These are phyloP conservation scores for Parazoanthus darwini DNA, from an alignment of 92 coral and sea anemone genomes.

Conservation along the genomic window DNA sequence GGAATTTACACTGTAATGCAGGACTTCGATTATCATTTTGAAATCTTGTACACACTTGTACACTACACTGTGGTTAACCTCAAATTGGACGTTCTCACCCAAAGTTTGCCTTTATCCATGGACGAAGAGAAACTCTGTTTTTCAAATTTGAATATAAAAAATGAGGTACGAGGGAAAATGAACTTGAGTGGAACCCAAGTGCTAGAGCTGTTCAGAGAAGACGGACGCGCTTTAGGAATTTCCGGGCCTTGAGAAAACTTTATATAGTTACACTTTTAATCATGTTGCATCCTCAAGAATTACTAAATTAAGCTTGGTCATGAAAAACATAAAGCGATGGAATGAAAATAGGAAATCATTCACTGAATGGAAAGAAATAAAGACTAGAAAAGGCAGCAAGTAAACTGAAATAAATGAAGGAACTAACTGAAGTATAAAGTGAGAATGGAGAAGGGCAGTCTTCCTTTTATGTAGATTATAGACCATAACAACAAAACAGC, in stretches of 20 bases:
- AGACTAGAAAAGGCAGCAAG: background rate
- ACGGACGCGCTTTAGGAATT: background rate
- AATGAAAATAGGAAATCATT: background rate
- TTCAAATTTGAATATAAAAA: background rate
- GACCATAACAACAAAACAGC: background rate
- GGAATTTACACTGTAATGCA: background rate
- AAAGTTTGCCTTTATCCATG: background rate
- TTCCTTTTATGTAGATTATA: background rate
- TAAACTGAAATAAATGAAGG: background rate
- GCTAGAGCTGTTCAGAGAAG: constrained; percentile 1
- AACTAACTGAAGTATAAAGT: background rate
- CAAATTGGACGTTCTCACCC: background rate
- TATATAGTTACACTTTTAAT: background rate
- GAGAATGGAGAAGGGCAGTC: background rate
- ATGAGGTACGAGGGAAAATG: background rate
- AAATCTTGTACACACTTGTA: background rate
- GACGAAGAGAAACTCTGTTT: background rate
- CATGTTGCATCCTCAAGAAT: background rate
- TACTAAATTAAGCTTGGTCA: background rate
- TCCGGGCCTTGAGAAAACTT: background rate
- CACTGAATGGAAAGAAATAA: background rate
- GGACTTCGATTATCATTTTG: constrained; percentile 3
- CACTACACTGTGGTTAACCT: constrained; percentile 5
- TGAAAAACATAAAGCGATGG: background rate
- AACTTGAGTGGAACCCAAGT: constrained; percentile 1